Base-by-base conservation (phyloP, 2,888 invertebrate genomes). In the Buathra laborator region DNA sequence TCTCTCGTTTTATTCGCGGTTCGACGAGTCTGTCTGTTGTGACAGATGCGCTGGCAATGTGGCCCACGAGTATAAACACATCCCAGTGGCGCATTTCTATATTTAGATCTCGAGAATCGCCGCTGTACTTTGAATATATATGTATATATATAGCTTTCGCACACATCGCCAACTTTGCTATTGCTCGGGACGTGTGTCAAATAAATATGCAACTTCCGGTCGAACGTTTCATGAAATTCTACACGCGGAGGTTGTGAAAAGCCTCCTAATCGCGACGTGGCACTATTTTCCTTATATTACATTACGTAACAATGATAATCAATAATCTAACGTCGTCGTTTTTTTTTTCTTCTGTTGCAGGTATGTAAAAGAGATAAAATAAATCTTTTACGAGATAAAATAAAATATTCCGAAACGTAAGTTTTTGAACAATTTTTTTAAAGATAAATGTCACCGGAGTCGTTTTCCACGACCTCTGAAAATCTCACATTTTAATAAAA, bases 151-250 rank as follows among this genome's bases (percentile, higher is more conserved):
- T 37, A 37, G 12, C 44, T 19, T 72, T 19, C 29, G 12, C 12
- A 66, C 44, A 72, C 66, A 56, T 70, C n/a, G 48, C 48, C 14
- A 43, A 62, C 16, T 37, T 62, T 51, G 72, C 44, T 48, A 64
- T 70, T 48, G 77, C 62, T 32, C 46, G 29, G 44, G 66, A 78
- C 80, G 85, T 86, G 81, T 80, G 84, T 87, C 88, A 68, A 88
- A 89, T 90, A 89, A 90, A 90, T 89, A 87, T 86, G 81, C 75
- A 75, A 84, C 86, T 89, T 90, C 90, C 88, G 89, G 87, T 80
- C 76, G 64, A 85, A 71, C 71, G 76, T 85, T 83, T 70, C 46
- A 48, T 32, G 43, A 81, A 14, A 43, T 59, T 12, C 37, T 37
- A 56, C 24, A 56, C 56, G 3, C 56, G 24, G 24, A 24, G 56